These are phyloP conservation scores for Epistrophe grossulariae DNA, from an alignment of 2,888 invertebrate species.

Conservation along the genomic window DNA sequence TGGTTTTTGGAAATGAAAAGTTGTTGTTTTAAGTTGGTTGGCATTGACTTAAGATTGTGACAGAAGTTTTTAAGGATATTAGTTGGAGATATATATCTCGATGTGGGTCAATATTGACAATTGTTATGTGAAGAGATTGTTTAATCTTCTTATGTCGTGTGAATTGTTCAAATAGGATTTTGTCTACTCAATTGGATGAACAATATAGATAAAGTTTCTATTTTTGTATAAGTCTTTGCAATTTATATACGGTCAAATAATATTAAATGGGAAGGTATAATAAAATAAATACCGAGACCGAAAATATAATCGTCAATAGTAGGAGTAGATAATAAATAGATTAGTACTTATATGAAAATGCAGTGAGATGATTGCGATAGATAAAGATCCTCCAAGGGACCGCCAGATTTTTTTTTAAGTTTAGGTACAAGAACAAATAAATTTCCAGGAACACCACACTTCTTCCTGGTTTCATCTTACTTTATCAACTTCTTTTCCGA, in stretches of 20 bases:
- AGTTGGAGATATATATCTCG: constrained; percentile 23
- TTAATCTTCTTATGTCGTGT: constrained; percentile 50
- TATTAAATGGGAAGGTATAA: neutral
- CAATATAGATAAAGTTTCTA: neutral
- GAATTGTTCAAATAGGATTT: constrained; percentile 34
- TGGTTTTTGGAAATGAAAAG: constrained; percentile 13
- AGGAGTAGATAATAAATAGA: no score
- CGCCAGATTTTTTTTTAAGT: no score
- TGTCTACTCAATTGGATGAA: neutral
- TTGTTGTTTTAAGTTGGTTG: constrained; percentile 33
- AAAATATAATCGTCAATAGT: no score
- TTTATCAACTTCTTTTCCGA: no score
- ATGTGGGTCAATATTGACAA: constrained; percentile 60
- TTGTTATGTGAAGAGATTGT: constrained; percentile 31
- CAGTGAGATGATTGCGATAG: no score
- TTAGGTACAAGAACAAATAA: no score
- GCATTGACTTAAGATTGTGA: constrained; percentile 47
- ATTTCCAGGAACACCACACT: no score
- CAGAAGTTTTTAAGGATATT: constrained; percentile 58
- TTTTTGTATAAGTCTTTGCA: neutral
- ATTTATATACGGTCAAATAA: neutral
- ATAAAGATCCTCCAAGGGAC: no score
- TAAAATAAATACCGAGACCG: no score
- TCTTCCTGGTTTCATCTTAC: no score
- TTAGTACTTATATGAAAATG: no score